Percentiles rank a stretch among this genome's conserved stretches.
Evolutionary conservation across 2,888 invertebrate genomes (phyloP).

Genomic region (Villa cingulata): DNA sequence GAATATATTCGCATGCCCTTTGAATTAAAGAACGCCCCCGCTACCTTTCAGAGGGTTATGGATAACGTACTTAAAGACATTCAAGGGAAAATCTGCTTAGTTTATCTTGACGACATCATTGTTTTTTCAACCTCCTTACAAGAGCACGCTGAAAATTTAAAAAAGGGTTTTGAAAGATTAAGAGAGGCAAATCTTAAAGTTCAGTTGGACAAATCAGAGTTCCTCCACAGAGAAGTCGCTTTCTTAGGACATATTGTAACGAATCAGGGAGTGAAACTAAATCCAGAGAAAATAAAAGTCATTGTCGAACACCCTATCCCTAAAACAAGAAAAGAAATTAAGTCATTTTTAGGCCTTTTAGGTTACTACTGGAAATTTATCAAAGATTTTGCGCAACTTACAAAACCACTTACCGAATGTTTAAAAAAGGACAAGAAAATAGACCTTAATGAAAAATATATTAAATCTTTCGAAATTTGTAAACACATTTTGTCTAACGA

Average conservation of each 20-base stretch:
- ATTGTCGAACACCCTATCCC: not conserved
- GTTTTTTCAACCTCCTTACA: slow-evolving; percentile 15
- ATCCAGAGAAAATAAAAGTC: slow-evolving; percentile 6
- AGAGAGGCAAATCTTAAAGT: slow-evolving; percentile 14
- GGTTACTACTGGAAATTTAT: not conserved
- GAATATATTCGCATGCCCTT: slow-evolving; percentile 26
- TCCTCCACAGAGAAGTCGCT: slow-evolving; percentile 14
- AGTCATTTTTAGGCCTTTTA: not conserved
- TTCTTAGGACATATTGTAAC: slow-evolving; percentile 17
- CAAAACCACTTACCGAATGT: not conserved
- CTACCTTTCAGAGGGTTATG: slow-evolving; percentile 30
- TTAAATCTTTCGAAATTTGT: slow-evolving; percentile 3
- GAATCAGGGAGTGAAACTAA: slow-evolving; percentile 14
- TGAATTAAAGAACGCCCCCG: slow-evolving; percentile 30
- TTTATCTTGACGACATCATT: slow-evolving; percentile 22
- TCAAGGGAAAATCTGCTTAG: slow-evolving; percentile 15
- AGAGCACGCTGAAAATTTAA: slow-evolving; percentile 13
- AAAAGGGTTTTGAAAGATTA: slow-evolving; percentile 13
- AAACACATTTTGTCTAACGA: not conserved
- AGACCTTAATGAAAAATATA: not conserved
- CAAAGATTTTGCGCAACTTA: not conserved
- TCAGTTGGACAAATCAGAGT: slow-evolving; percentile 19
- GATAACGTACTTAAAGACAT: slow-evolving; percentile 24
- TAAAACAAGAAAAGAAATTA: not conserved
- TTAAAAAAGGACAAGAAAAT: not conserved